These are phyloP conservation scores for Carabus problematicus DNA, from an alignment of 2,888 invertebrate genomes.

Conservation along the genomic window DNA sequence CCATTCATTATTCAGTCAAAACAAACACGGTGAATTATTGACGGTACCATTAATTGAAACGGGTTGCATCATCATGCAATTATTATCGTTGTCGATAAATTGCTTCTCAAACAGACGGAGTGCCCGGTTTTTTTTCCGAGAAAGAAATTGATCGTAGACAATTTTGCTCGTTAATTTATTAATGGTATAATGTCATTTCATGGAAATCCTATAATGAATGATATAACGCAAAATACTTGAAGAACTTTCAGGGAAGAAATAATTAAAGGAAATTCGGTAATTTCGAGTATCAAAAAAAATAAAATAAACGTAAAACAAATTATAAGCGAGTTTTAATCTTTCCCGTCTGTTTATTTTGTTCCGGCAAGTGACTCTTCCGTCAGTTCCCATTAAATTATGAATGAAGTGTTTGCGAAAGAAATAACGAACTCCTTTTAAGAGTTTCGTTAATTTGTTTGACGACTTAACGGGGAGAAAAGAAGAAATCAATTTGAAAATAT, in stretches of 20 bases:
- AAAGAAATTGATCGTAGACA: too few relatives aligned
- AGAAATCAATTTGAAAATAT: slow-evolving; percentile 37
- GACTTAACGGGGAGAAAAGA: slow-evolving; percentile 23
- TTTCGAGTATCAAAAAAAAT: neutral
- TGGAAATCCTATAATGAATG: too few relatives aligned
- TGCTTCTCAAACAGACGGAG: slow-evolving; percentile 13
- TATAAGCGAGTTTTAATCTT: neutral
- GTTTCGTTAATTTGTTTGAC: slow-evolving; percentile 36
- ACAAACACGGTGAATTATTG: slow-evolving; percentile 37
- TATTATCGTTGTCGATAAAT: slow-evolving; percentile 20
- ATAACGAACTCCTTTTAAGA: slow-evolving; percentile 27
- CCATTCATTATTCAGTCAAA: slow-evolving; percentile 31
- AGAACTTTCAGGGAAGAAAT: neutral
- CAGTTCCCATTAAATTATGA: slow-evolving; percentile 38
- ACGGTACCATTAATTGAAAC: slow-evolving; percentile 6
- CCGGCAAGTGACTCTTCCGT: neutral
- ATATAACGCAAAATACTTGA: too few relatives aligned
- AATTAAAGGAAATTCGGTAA: neutral
- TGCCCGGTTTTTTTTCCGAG: too few relatives aligned
- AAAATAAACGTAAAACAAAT: slow-evolving; percentile 4
- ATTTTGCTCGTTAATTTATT: too few relatives aligned
- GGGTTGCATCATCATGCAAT: too few relatives aligned
- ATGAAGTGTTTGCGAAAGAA: slow-evolving; percentile 40
- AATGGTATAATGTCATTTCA: too few relatives aligned
- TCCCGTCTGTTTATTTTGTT: neutral